Percentiles rank a stretch among this genome's conserved stretches.
Evolutionary conservation across 2,113 vertebrate genomes (phyloP).

Genomic region (Leptosomus discolor): DNA sequence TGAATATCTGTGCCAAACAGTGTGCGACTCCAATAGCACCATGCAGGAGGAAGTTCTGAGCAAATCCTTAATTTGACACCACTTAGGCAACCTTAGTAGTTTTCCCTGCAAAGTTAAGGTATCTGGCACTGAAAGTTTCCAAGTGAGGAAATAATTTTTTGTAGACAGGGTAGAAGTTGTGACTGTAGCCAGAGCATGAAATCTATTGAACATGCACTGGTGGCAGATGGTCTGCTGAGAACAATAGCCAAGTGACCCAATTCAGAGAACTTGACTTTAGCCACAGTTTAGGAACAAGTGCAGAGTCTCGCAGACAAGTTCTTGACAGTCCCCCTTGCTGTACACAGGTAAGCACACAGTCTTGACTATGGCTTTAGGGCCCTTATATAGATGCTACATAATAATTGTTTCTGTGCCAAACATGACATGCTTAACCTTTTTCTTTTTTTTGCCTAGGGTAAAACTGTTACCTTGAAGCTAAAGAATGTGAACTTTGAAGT

Average conservation of each 20-base stretch:
- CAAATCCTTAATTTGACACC: not conserved
- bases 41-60: not conserved
- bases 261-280: not conserved
- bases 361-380: not conserved
- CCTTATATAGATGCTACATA: not conserved
- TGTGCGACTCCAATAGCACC: not conserved
- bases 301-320: not conserved
- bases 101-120: not conserved
- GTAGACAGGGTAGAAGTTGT: not conserved
- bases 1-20: not conserved
- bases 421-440: not conserved
- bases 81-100: not conserved
- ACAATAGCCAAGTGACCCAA: not conserved
- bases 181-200: not conserved
- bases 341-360: not conserved
- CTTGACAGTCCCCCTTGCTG: not conserved
- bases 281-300: not conserved
- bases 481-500: conserved; percentile 98
- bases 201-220: not conserved
- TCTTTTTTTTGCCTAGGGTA: conserved; percentile 72
- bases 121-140: not conserved
- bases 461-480: conserved; percentile 92
- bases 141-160: not conserved
- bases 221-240: not conserved
- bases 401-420: not conserved